phyloP scores from a whole-genome alignment of 2,888 invertebrate species.

The Vannuccia rotundouncinata region DNA sequence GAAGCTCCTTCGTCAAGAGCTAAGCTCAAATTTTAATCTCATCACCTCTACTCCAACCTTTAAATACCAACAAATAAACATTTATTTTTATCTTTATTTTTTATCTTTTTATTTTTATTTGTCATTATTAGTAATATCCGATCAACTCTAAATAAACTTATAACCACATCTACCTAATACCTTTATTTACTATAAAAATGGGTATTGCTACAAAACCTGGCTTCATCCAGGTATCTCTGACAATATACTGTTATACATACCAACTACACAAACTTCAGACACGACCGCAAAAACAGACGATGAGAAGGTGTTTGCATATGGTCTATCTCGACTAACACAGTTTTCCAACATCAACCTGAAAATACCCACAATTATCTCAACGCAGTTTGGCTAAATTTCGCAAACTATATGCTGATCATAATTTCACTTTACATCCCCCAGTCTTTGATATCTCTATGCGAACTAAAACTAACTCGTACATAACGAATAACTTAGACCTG shows the following conservation, averaged over 20 bases:
- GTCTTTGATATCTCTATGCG: background rate
- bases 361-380: background rate
- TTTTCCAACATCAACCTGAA: background rate
- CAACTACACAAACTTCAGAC: background rate
- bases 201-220: background rate
- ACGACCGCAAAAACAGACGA: background rate
- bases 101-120: too few relatives aligned
- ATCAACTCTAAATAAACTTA: too few relatives aligned
- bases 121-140: too few relatives aligned
- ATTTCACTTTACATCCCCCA: background rate
- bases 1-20: background rate
- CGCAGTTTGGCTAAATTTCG: background rate
- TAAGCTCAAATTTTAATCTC: background rate
- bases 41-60: background rate
- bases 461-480: background rate
- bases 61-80: background rate
- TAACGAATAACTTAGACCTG: background rate
- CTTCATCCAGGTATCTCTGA: background rate
- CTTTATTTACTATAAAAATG: too few relatives aligned
- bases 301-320: background rate
- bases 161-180: too few relatives aligned
- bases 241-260: background rate
- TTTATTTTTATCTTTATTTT: too few relatives aligned
- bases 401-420: background rate
- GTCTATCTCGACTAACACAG: background rate